phyloP scores from a whole-genome alignment of 1,140 invertebrate genomes.

The Bombus huntii region DNA sequence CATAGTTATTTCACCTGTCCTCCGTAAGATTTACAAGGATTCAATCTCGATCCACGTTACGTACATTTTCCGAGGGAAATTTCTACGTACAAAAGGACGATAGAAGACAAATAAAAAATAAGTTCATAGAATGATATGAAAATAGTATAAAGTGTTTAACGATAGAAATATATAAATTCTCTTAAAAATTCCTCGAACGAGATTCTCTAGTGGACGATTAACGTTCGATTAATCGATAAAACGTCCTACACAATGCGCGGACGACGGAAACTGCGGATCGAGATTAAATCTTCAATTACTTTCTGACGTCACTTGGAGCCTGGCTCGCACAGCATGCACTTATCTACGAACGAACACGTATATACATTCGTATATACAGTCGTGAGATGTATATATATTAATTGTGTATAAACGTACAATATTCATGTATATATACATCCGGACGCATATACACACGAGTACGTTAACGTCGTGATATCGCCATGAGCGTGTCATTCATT shows the following conservation, averaged over 20 bases:
- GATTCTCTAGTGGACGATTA: not conserved
- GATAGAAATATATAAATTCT: not conserved
- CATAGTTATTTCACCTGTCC: slow-evolving; percentile 60
- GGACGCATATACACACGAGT: slow-evolving; percentile 9
- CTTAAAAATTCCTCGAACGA: not conserved
- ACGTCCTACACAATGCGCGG: not conserved
- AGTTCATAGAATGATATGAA: not conserved
- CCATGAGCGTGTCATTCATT: slow-evolving; percentile 44
- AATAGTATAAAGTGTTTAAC: no score
- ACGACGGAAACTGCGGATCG: slow-evolving; percentile 17
- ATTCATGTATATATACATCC: slow-evolving; percentile 44
- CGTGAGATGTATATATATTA: slow-evolving; percentile 29
- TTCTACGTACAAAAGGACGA: not conserved
- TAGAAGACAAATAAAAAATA: not conserved
- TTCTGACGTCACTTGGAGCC: slow-evolving; percentile 66
- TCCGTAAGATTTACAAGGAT: slow-evolving; percentile 50
- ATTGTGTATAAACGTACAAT: slow-evolving; percentile 30
- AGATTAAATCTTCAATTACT: slow-evolving; percentile 65
- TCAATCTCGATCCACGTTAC: slow-evolving; percentile 35
- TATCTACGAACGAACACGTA: slow-evolving; percentile 45
- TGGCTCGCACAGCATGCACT: slow-evolving; percentile 70
- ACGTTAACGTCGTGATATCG: slow-evolving; percentile 46
- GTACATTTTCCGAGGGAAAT: no score
- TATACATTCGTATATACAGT: slow-evolving; percentile 15
- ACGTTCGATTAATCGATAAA: slow-evolving; percentile 10